A percentile compares a stretch with the other conserved stretches of the same genome.
Conservation (phyloP, 2,797 vertebrate genomes). For the Anguilla anguilla region DNA sequence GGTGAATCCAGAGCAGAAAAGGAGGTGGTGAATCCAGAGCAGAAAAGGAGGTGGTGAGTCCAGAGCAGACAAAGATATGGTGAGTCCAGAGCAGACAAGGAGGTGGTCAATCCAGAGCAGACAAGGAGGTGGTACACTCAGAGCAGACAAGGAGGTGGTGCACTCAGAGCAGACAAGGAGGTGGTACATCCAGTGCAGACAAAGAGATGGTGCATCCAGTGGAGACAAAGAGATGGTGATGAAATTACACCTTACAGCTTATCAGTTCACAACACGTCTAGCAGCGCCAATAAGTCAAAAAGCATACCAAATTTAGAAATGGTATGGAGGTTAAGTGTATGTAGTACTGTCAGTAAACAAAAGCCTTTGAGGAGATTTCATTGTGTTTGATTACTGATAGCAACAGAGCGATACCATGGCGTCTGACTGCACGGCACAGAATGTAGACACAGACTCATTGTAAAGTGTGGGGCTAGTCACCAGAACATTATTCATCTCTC, state of each 20-base stretch:
- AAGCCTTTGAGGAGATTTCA: neutral
- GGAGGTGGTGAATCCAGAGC: too few relatives aligned
- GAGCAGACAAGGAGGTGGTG: neutral
- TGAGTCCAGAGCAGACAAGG: too few relatives aligned
- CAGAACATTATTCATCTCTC: neutral
- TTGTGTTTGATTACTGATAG: neutral
- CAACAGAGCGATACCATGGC: neutral
- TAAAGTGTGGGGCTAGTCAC: neutral
- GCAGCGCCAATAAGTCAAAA: neutral
- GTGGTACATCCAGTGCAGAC: too few relatives aligned
- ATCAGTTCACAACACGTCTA: neutral
- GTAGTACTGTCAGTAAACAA: neutral
- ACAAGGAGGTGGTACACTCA: neutral
- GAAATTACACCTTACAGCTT: neutral
- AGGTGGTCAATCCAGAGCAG: too few relatives aligned
- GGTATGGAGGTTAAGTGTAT: neutral
- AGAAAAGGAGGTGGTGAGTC: neutral
- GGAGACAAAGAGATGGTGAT: neutral
- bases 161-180: too few relatives aligned
- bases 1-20: too few relatives aligned
- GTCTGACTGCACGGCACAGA: neutral
- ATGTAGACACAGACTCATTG: neutral
- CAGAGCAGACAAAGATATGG: too few relatives aligned
- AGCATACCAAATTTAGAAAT: neutral
- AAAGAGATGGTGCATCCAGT: too few relatives aligned